phyloP scores from a whole-genome alignment of 2,888 invertebrate genomes.

The Epicampocera succincta region DNA sequence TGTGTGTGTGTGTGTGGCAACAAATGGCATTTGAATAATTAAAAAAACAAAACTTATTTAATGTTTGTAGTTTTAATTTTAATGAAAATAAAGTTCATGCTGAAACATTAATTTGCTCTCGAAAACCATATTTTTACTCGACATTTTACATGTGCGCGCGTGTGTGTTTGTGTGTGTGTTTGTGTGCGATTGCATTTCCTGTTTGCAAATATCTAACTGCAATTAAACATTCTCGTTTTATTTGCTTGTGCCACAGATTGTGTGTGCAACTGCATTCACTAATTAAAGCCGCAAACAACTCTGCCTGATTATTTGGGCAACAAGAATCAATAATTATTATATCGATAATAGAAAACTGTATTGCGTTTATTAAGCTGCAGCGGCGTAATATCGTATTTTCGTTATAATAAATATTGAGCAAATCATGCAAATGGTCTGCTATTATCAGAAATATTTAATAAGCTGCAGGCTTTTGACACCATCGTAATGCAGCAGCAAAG shows the following conservation, averaged over 20 bases:
- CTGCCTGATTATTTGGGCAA: slow-evolving; percentile 21
- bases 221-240: slow-evolving; percentile 22
- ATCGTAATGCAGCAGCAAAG: neutral
- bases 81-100: neutral
- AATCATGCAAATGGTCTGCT: too few relatives aligned
- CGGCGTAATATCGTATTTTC: slow-evolving; percentile 2
- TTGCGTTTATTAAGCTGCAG: slow-evolving; percentile 12
- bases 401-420: neutral
- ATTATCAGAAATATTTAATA: neutral
- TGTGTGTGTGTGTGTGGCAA: too few relatives aligned
- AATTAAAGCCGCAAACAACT: slow-evolving; percentile 50
- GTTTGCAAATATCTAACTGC: slow-evolving; percentile 3
- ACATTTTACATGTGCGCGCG: neutral
- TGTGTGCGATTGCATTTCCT: neutral
- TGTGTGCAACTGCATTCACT: slow-evolving; percentile 47
- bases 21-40: too few relatives aligned
- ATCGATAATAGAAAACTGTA: slow-evolving; percentile 41
- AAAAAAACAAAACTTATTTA: too few relatives aligned
- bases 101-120: neutral
- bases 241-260: slow-evolving; percentile 30
- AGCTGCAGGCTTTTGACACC: too few relatives aligned
- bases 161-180: too few relatives aligned
- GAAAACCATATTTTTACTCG: neutral
- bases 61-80: too few relatives aligned
- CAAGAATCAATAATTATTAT: slow-evolving; percentile 51